A percentile compares a stretch with the other conserved stretches of the same genome.
phyloP scores from a whole-genome alignment of 1,140 invertebrate genomes.

The Branchinecta lindahli region DNA sequence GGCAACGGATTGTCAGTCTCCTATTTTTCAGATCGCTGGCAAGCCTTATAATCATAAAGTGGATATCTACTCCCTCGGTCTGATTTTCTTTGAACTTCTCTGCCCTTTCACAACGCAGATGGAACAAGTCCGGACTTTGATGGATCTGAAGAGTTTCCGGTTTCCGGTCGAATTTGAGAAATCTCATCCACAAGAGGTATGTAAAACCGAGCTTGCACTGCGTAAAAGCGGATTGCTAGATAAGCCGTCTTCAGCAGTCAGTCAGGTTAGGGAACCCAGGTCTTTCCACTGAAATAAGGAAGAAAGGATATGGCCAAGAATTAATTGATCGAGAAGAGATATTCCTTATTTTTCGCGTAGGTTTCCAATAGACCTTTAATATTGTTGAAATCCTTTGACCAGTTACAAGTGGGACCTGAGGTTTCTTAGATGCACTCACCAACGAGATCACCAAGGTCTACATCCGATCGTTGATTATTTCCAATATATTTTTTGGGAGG shows the following conservation, averaged over 20 bases:
- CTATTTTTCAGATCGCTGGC: conserved; percentile 38
- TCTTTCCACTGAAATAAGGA: conserved; percentile 6
- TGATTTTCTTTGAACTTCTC: conserved; percentile 84
- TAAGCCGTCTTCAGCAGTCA: conserved; percentile 2
- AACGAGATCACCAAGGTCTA: too few relatives aligned
- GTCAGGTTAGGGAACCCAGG: neutral
- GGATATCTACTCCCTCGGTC: conserved; percentile 86
- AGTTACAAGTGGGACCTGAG: too few relatives aligned
- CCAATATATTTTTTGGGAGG: too few relatives aligned
- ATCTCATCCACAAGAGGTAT: conserved; percentile 21
- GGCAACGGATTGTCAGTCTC: too few relatives aligned
- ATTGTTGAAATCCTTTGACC: too few relatives aligned
- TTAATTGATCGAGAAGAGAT: too few relatives aligned
- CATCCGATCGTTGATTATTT: too few relatives aligned
- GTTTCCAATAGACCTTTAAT: too few relatives aligned
- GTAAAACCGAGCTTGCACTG: neutral
- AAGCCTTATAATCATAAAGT: conserved; percentile 79
- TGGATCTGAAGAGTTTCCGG: neutral
- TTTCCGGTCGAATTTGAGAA: neutral
- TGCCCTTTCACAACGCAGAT: conserved; percentile 76
- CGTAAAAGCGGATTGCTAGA: conserved; percentile 19
- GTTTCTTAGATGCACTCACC: too few relatives aligned
- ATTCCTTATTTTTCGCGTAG: too few relatives aligned
- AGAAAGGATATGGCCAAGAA: neutral
- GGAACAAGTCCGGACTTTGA: conserved; percentile 48